Base-by-base conservation (phyloP, 2,888 invertebrate species). In the Papilio gigon region DNA sequence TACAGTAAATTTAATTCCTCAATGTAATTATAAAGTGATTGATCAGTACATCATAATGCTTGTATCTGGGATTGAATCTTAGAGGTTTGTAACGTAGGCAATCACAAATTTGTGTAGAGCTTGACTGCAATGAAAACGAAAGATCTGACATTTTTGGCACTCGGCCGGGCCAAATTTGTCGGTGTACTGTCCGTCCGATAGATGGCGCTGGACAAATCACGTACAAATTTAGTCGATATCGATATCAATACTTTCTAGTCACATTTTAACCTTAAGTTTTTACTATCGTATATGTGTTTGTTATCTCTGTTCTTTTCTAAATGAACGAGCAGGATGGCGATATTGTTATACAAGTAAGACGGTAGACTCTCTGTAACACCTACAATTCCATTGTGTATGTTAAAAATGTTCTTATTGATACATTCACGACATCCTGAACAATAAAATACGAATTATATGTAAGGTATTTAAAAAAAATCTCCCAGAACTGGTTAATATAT, bases 1-100 rank as follows among this genome's bases (percentile, higher is more conserved):
- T 40, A 27, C 59, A 9, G 20, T 5, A 6, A 37, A 8, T 67
- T 53, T 27, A 30, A 42, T 66, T 66, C 59, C 60, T 56, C 33
- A n/a, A 44, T 27, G 22, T 12, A 5, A 47, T 62, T 2, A 47
- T 11, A 3, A 22, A 27, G 42, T 61, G 6, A 2, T 27, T 30
- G n/a, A n/a, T 53, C 27, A 53, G 6, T 27, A 1, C 14, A 27
- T 53, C 8, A n/a, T 53, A 30, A 30, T 6, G 6, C 14, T 6
- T 5, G 11, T 25, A n/a, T n/a, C 37, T 37, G 14, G 37, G 37
- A 37, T 12, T 14, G 3, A 37, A 11, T 4, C 37, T 14, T 37
- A 1, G 9, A 37, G n/a, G n/a, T n/a, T n/a, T n/a, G n/a, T n/a
- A n/a, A n/a, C n/a, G n/a, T n/a, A n/a, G n/a, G n/a, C n/a, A n/a